phyloP scores from a whole-genome alignment of 2,888 invertebrate genomes.

The Psylliodes chrysocephalus region DNA sequence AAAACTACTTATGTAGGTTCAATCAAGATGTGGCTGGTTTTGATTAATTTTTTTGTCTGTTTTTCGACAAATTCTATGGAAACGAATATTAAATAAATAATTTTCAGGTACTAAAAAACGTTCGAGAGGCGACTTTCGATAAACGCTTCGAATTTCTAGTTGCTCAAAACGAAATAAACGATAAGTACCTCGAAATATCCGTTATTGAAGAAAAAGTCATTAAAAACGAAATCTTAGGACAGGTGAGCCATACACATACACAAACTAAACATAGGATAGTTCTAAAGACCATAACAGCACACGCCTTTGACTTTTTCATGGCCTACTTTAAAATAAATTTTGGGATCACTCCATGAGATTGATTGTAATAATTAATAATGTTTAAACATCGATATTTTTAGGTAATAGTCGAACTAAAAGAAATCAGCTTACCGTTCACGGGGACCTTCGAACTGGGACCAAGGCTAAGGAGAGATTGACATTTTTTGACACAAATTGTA shows the following conservation, averaged over 20 bases:
- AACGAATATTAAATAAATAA: no score
- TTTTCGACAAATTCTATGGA: no score
- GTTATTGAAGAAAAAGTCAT: constrained; percentile 88
- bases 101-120: constrained; percentile 78
- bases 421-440: constrained; percentile 68
- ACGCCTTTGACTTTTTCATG: neutral
- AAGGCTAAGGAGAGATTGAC: constrained; percentile 14
- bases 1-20: no score
- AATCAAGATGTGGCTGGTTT: no score
- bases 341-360: neutral
- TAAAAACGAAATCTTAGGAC: constrained; percentile 83
- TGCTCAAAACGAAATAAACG: constrained; percentile 80
- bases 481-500: neutral
- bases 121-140: constrained; percentile 88
- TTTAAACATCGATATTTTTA: constrained; percentile 64
- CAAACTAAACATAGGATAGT: neutral
- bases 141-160: constrained; percentile 90
- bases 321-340: constrained; percentile 2
- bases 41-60: no score
- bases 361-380: no score
- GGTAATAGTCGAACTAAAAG: constrained; percentile 73
- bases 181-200: constrained; percentile 81
- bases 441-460: constrained; percentile 31
- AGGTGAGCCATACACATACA: constrained; percentile 70
- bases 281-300: neutral